Conservation (phyloP, 2,797 vertebrate species). For the Masticophis lateralis region DNA sequence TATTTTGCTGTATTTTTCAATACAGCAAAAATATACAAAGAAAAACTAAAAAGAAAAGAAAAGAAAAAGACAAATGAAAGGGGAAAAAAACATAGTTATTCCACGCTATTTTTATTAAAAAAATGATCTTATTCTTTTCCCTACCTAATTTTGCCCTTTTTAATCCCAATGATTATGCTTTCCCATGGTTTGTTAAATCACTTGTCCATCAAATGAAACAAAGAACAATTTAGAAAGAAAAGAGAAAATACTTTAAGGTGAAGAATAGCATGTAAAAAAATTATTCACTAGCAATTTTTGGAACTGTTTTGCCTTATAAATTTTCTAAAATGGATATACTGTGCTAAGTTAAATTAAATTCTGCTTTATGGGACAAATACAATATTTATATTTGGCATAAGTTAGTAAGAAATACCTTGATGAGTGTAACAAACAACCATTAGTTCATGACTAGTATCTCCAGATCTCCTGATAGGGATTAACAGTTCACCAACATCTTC, state of each 20-base stretch:
- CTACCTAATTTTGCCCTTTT: neutral
- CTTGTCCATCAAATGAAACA: neutral
- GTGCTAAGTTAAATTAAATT: neutral
- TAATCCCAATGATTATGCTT: neutral
- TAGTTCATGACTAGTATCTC: slow-evolving; percentile 82
- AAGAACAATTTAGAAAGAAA: neutral
- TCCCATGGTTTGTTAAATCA: neutral
- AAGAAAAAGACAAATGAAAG: neutral
- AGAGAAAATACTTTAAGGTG: neutral
- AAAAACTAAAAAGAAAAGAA: neutral
- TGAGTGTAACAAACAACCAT: slow-evolving; percentile 84
- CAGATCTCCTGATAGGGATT: slow-evolving; percentile 79
- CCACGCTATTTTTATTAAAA: neutral
- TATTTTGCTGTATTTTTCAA: neutral
- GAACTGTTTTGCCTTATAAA: neutral
- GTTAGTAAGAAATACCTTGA: slow-evolving; percentile 70
- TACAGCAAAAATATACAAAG: neutral
- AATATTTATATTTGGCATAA: neutral
- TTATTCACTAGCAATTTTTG: neutral
- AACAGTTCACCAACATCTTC: slow-evolving; percentile 83
- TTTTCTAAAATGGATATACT: neutral
- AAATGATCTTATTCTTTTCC: neutral
- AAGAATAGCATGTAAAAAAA: neutral
- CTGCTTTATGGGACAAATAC: neutral
- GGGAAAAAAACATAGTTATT: neutral